Percentiles rank a stretch among this genome's conserved stretches.
These are phyloP conservation scores for Drosophila nannoptera DNA, from an alignment of 1,140 invertebrate genomes.

Conservation along the genomic window DNA sequence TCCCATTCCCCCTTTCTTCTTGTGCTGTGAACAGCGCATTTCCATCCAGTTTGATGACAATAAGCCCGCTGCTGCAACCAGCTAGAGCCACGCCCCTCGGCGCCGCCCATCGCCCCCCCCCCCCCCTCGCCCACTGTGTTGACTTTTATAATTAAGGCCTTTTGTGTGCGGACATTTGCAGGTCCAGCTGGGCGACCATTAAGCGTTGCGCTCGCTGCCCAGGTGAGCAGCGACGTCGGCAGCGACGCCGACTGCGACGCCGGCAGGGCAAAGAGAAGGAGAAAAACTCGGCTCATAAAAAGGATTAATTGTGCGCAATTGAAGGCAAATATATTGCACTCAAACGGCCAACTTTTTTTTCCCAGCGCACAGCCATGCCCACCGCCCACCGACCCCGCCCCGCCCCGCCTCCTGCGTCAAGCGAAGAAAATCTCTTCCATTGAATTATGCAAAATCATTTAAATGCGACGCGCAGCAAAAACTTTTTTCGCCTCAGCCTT, in stretches of 20 bases:
- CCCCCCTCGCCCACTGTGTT: slow-evolving; percentile 39
- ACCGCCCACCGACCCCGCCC: background rate
- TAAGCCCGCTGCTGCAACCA: slow-evolving; percentile 39
- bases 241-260: no score
- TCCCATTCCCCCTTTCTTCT: slow-evolving; percentile 40
- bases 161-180: slow-evolving; percentile 68
- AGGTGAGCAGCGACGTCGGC: slow-evolving; percentile 1
- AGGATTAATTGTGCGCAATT: slow-evolving; percentile 75
- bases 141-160: slow-evolving; percentile 76
- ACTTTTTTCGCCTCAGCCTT: slow-evolving; percentile 51
- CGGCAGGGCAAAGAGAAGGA: background rate
- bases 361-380: background rate
- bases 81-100: slow-evolving; percentile 1
- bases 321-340: slow-evolving; percentile 68
- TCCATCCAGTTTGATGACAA: slow-evolving; percentile 59
- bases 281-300: slow-evolving; percentile 54
- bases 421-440: slow-evolving; percentile 30
- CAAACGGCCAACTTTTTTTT: background rate
- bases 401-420: background rate
- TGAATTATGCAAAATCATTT: slow-evolving; percentile 77
- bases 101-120: background rate
- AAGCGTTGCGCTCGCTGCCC: slow-evolving; percentile 8
- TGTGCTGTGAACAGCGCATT: slow-evolving; percentile 25
- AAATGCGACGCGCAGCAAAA: slow-evolving; percentile 64
- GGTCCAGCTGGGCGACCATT: slow-evolving; percentile 8